Percentiles rank a stretch among this genome's conserved stretches.
Conservation (phyloP, 1,140 invertebrate genomes). For the Drosophila quadrilineata region DNA sequence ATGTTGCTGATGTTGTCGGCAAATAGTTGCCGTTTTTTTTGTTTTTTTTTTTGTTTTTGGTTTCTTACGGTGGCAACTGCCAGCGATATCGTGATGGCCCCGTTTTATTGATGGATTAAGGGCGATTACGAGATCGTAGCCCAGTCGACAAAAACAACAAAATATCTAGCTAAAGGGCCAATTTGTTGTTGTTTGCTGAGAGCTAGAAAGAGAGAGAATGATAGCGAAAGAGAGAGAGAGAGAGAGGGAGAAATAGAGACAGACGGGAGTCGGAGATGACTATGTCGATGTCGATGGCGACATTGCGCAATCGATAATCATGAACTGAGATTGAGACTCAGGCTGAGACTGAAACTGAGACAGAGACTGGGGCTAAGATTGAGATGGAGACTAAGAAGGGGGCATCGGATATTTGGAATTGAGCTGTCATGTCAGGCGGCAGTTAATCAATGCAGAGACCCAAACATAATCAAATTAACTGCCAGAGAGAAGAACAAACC, state of each 20-base stretch:
- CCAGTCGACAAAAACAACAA: no score
- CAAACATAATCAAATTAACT: slow-evolving; percentile 79
- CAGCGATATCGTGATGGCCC: slow-evolving; percentile 77
- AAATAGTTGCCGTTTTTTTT: slow-evolving; percentile 25
- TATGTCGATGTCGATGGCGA: slow-evolving; percentile 46
- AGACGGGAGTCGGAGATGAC: slow-evolving; percentile 17
- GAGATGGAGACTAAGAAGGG: not conserved
- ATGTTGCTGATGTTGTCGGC: slow-evolving; percentile 59
- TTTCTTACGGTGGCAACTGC: slow-evolving; percentile 57
- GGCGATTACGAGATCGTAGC: slow-evolving; percentile 79
- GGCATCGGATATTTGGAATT: slow-evolving; percentile 48
- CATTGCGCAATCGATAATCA: slow-evolving; percentile 79
- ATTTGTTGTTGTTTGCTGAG: slow-evolving; percentile 66
- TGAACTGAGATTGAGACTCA: slow-evolving; percentile 12
- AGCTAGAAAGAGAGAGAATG: no score
- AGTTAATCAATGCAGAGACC: slow-evolving; percentile 79
- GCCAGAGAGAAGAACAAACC: slow-evolving; percentile 65
- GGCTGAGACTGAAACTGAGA: not conserved
- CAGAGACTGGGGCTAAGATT: slow-evolving; percentile 1
- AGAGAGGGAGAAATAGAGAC: no score
- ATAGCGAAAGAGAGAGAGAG: no score
- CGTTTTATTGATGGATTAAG: slow-evolving; percentile 81
- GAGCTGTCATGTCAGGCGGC: slow-evolving; percentile 80
- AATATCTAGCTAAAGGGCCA: slow-evolving; percentile 64
- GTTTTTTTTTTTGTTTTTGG: slow-evolving; percentile 18